These are phyloP conservation scores for Anadara kagoshimensis DNA, from an alignment of 1,140 invertebrate genomes.

Conservation along the genomic window DNA sequence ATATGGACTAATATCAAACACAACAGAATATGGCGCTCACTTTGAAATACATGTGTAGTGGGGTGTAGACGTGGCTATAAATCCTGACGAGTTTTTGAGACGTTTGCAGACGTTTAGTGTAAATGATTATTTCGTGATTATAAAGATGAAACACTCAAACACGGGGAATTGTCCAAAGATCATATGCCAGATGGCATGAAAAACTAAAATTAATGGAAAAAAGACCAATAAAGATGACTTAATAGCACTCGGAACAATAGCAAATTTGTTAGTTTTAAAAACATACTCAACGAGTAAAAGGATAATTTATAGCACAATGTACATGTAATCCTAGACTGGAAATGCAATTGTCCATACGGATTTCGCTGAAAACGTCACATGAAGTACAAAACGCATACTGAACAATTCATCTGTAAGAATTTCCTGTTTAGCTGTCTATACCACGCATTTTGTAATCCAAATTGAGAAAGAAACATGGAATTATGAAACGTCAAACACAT, in stretches of 20 bases:
- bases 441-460: not conserved
- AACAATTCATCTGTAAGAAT: conserved; percentile 31
- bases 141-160: not conserved
- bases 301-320: conserved; percentile 18
- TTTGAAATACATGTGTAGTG: conserved; percentile 14
- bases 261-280: conserved; percentile 10
- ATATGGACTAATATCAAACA: conserved; percentile 25
- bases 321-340: conserved; percentile 9
- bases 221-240: not conserved
- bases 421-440: conserved; percentile 38
- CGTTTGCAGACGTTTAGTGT: not conserved
- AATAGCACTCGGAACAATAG: not conserved
- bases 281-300: conserved; percentile 10
- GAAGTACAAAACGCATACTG: conserved; percentile 49
- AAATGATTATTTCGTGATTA: not conserved
- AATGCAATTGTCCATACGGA: conserved; percentile 27
- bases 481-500: too few species aligned
- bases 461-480: too few species aligned
- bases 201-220: conserved; percentile 13
- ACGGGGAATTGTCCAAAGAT: conserved; percentile 16
- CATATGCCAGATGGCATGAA: conserved; percentile 21
- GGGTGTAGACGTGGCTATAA: conserved; percentile 19
- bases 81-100: conserved; percentile 28
- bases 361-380: conserved; percentile 47
- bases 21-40: conserved; percentile 43